Evolutionary conservation across 2,888 invertebrate genomes (phyloP), one percentile per base, ranked within the genome.

Genomic region (Kuschelorhynchus macadamiae): DNA sequence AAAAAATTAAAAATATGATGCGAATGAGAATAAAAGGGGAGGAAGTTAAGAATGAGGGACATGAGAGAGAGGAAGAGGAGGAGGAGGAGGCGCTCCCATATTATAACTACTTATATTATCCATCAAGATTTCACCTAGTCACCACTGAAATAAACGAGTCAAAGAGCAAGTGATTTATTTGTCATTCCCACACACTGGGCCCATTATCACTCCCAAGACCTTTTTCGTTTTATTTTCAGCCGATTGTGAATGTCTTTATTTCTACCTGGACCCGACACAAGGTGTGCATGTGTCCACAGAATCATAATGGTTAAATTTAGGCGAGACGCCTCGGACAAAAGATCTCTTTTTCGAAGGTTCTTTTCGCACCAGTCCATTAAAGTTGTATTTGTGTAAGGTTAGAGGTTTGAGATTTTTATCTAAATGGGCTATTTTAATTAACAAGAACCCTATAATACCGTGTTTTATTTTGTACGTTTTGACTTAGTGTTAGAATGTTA

Each of bases 121-220:
- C 9, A 42, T 41, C 14, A 42, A 55, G 41, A 59, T 49, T 36
- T 56, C 56, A 64, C 56, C 64, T 56, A 64, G 64, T 64, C 64
- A 64, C 49, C 64, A 57, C 50, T 57, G 49, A 56, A 63, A 63
- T 63, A 63, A 63, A 63, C 44, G 53, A 53, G 53, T 55, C 61
- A 30, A 18, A 42, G 21, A 32, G 52, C 32, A 55, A 63, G 55
- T 64, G 64, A 64, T 64, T 64, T 64, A 64, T 64, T 64, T 64
- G 42, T 50, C 39, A 64, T 64, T 64, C 64, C 42, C 64, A 64
- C 63, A 62, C 57, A 50, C 47, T 49, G 49, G 49, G 39, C 47
- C 44, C 20, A 64, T 64, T 64, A 64, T 56, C 64, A 64, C 56
- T 64, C 56, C 64, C 64, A 49, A 41, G 32, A 57, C 36, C 57